Percentiles rank a stretch among this genome's conserved stretches.
These are phyloP conservation scores for Anagyrus pseudococci DNA, from an alignment of 2,888 invertebrate genomes.

Conservation along the genomic window DNA sequence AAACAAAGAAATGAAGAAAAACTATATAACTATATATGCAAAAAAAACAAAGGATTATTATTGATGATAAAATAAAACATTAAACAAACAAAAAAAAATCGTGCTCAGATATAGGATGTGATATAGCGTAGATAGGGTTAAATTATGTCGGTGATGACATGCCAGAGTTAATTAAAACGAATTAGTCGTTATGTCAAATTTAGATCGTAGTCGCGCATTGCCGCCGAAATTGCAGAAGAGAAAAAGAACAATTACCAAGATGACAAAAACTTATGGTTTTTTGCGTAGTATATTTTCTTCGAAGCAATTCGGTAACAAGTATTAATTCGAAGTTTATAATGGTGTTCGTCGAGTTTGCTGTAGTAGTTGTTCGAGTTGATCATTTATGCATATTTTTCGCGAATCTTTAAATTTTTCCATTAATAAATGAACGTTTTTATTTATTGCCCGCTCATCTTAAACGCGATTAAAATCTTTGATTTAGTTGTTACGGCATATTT, in stretches of 20 bases:
- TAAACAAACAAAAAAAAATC: constrained; percentile 34
- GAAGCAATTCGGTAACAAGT: constrained; percentile 9
- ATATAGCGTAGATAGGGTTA: constrained; percentile 57
- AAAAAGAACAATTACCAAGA: constrained; percentile 12
- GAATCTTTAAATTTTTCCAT: not conserved
- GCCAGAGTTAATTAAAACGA: constrained; percentile 27
- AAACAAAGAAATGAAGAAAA: not conserved
- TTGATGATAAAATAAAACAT: not conserved
- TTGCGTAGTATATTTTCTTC: constrained; percentile 22
- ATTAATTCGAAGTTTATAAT: constrained; percentile 14
- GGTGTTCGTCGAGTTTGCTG: constrained; percentile 11
- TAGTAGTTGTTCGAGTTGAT: not conserved
- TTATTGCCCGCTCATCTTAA: too few species aligned
- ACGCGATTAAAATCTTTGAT: not conserved
- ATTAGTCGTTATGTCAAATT: constrained; percentile 35
- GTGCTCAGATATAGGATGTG: constrained; percentile 58
- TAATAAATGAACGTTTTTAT: constrained; percentile 13
- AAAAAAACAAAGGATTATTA: not conserved
- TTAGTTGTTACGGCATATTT: too few species aligned
- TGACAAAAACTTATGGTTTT: constrained; percentile 14
- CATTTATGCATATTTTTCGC: not conserved
- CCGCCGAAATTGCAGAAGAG: constrained; percentile 8
- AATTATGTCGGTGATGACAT: constrained; percentile 34
- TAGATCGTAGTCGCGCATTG: constrained; percentile 30
- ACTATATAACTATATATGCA: constrained; percentile 2